A percentile compares a stretch with the other conserved stretches of the same genome.
phyloP scores from a whole-genome alignment of 2,113 vertebrate genomes.

The Mesoclemmys tuberculata region DNA sequence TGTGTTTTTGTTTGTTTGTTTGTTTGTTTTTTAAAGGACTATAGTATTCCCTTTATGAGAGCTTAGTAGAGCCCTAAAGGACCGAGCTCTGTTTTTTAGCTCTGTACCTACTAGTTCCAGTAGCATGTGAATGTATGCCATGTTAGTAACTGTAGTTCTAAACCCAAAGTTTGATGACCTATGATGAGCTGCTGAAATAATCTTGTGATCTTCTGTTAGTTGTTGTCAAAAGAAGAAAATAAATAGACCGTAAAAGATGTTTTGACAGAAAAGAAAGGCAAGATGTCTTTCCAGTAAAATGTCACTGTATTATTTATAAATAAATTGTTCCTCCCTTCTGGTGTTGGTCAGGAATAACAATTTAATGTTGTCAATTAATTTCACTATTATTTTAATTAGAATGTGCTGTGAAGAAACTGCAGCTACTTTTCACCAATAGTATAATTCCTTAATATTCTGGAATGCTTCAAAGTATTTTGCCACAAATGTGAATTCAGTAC shows the following conservation, averaged over 20 bases:
- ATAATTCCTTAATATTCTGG: constrained; percentile 30
- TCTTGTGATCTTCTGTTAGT: constrained; percentile 53
- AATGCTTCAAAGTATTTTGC: constrained; percentile 59
- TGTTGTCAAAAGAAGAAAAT: constrained; percentile 35
- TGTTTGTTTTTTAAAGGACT: constrained; percentile 38
- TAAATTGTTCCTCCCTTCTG: constrained; percentile 17
- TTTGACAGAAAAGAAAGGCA: constrained; percentile 20
- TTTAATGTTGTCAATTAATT: constrained; percentile 49
- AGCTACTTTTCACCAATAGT: not conserved
- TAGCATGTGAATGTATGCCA: not conserved
- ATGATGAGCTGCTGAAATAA: constrained; percentile 43
- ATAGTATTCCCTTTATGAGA: constrained; percentile 31
- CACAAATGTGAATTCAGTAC: constrained; percentile 15
- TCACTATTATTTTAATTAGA: constrained; percentile 27
- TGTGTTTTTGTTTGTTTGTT: constrained; percentile 51
- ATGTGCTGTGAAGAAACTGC: constrained; percentile 35
- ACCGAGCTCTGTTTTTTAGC: constrained; percentile 17
- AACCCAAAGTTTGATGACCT: constrained; percentile 28
- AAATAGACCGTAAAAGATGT: constrained; percentile 19
- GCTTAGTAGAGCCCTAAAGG: constrained; percentile 22
- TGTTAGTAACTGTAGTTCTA: not conserved
- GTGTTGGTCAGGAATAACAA: constrained; percentile 7
- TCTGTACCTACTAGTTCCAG: not conserved
- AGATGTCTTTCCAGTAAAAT: constrained; percentile 50
- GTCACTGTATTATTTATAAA: constrained; percentile 24